A percentile compares a stretch with the other conserved stretches of the same genome.
phyloP scores from a whole-genome alignment of 2,797 vertebrate species.

The Gallinago stenura region DNA sequence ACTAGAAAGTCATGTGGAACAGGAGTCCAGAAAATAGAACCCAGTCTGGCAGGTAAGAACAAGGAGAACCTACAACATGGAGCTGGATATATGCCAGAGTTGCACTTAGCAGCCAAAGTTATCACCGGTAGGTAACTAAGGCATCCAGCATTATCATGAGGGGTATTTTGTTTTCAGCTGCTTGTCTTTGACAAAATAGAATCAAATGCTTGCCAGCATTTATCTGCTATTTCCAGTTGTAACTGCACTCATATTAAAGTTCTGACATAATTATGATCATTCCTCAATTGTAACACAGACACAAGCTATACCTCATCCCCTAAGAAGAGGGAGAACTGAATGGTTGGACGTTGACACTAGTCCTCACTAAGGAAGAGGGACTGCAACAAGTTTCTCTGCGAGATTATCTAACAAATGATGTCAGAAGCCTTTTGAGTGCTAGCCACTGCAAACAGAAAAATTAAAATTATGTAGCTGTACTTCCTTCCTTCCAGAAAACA shows the following conservation, averaged over 20 bases:
- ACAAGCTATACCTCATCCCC: neutral
- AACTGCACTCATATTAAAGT: neutral
- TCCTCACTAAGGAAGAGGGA: neutral
- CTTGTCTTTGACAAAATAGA: neutral
- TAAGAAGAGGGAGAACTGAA: neutral
- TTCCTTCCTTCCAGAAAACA: neutral
- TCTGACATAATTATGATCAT: neutral
- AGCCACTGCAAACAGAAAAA: neutral
- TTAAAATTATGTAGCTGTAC: neutral
- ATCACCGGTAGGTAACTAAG: neutral
- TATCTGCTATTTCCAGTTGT: neutral
- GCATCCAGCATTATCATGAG: neutral
- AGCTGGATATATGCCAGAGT: neutral
- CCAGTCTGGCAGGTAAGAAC: neutral
- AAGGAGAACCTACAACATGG: neutral
- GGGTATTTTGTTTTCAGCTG: neutral
- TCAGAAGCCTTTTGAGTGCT: neutral
- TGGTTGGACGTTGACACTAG: fast-evolving
- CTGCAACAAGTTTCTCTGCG: neutral
- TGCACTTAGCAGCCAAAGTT: neutral
- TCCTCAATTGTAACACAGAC: fast-evolving
- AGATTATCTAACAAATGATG: neutral
- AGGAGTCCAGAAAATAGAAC: neutral
- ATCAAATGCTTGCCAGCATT: neutral
- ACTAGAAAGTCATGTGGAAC: neutral